Evolutionary conservation across 1,140 invertebrate genomes (phyloP).

Genomic region (Bombyx mandarina): DNA sequence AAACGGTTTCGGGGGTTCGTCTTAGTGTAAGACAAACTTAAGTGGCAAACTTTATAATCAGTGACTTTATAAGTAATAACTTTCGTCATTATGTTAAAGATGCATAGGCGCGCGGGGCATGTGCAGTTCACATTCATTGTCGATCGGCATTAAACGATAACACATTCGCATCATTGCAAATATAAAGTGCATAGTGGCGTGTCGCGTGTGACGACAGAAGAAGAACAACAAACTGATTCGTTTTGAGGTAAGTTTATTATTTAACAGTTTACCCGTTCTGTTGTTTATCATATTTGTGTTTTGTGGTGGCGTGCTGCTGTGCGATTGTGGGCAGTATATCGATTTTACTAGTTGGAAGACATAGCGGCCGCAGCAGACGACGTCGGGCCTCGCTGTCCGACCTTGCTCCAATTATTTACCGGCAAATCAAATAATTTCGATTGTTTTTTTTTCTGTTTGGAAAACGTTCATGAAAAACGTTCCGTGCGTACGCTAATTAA

Average conservation of each 20-base stretch:
- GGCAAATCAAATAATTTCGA: neutral
- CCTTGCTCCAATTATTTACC: slow-evolving; percentile 56
- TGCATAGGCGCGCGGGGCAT: slow-evolving; percentile 44
- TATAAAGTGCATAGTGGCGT: slow-evolving; percentile 7
- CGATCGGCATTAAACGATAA: slow-evolving; percentile 32
- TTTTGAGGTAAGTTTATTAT: slow-evolving; percentile 41
- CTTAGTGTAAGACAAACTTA: too few relatives aligned
- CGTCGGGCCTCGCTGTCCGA: slow-evolving; percentile 25
- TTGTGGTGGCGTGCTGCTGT: slow-evolving; percentile 27
- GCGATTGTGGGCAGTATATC: slow-evolving; percentile 33
- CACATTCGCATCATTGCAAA: slow-evolving; percentile 15
- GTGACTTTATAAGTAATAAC: neutral
- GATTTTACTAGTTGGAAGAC: slow-evolving; percentile 53
- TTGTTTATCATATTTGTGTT: slow-evolving; percentile 11
- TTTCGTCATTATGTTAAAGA: slow-evolving; percentile 50
- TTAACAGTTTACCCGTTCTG: slow-evolving; percentile 7
- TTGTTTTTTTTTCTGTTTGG: too few relatives aligned
- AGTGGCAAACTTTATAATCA: neutral
- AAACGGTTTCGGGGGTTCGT: too few relatives aligned
- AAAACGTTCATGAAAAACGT: too few relatives aligned
- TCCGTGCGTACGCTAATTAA: too few relatives aligned
- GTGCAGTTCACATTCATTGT: slow-evolving; percentile 34
- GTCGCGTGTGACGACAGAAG: slow-evolving; percentile 13
- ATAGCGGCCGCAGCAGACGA: slow-evolving; percentile 38
- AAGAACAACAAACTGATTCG: slow-evolving; percentile 53